phyloP scores from a whole-genome alignment of 2,113 vertebrate genomes.

The Prochilodus magdalenae region DNA sequence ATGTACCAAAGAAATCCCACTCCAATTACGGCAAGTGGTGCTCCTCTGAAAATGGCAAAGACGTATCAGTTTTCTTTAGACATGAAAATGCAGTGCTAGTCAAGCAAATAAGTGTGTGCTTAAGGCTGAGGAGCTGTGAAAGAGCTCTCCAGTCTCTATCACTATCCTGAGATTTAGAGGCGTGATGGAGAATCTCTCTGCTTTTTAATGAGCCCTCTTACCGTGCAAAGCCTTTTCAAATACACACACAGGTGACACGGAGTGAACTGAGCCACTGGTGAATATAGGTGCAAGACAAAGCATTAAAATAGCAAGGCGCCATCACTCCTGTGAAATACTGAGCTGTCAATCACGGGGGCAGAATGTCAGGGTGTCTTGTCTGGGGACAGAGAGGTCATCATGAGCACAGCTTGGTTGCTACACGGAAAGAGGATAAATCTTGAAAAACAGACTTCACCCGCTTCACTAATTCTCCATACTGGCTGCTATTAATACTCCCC shows the following conservation, averaged over 20 bases:
- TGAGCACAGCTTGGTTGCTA: background rate
- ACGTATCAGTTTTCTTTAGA: background rate
- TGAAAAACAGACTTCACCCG: background rate
- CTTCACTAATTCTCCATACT: background rate
- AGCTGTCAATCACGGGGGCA: background rate
- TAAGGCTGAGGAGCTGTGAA: background rate
- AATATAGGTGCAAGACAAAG: background rate
- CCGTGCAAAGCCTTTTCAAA: background rate
- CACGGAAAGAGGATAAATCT: background rate
- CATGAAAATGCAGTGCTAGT: background rate
- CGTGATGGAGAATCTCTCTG: background rate
- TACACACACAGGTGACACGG: background rate
- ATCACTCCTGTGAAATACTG: background rate
- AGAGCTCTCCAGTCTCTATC: background rate
- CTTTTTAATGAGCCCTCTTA: background rate
- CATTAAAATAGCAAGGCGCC: background rate
- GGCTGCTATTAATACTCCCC: background rate
- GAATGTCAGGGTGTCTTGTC: background rate
- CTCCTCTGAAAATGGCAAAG: background rate
- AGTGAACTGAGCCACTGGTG: background rate
- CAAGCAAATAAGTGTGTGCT: background rate
- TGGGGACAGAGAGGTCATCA: background rate
- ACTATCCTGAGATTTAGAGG: background rate
- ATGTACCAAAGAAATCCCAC: background rate
- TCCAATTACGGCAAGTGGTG: slow-evolving; percentile 9